Evolutionary conservation across 2,888 invertebrate species (phyloP).

Genomic region (Pristionchus fissidentatus): DNA sequence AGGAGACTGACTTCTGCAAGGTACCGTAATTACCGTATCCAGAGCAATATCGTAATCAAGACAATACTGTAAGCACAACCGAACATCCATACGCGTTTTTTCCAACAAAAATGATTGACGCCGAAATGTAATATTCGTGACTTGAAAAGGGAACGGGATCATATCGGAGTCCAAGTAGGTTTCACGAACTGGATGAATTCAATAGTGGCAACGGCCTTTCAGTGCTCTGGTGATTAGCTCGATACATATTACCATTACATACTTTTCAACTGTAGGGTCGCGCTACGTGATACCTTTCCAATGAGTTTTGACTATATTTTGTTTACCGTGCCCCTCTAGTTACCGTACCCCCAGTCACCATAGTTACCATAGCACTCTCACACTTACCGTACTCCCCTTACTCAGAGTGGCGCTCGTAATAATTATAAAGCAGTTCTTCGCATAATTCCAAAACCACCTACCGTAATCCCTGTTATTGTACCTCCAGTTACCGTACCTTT

Average conservation of each 20-base stretch:
- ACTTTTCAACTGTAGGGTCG: no score
- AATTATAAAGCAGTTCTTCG: not conserved
- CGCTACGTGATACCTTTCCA: no score
- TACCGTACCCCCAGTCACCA: not conserved
- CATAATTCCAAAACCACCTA: slow-evolving; percentile 13
- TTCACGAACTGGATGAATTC: no score
- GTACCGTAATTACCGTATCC: slow-evolving; percentile 44
- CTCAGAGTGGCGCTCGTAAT: no score
- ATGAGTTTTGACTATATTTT: not conserved
- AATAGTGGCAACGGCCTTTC: no score
- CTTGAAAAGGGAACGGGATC: not conserved
- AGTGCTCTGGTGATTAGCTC: no score
- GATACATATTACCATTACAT: no score
- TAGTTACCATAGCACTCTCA: no score
- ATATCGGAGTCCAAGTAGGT: not conserved
- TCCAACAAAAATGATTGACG: no score
- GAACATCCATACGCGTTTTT: no score
- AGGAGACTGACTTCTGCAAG: slow-evolving; percentile 75
- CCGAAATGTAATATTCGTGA: not conserved
- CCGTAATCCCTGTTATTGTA: not conserved
- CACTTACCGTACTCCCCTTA: no score
- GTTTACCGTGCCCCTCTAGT: no score
- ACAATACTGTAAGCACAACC: not conserved
- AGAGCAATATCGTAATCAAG: not conserved
- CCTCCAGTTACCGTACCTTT: not conserved